Conservation (phyloP, 2,113 vertebrate genomes). For the Vulpes ferrilata region DNA sequence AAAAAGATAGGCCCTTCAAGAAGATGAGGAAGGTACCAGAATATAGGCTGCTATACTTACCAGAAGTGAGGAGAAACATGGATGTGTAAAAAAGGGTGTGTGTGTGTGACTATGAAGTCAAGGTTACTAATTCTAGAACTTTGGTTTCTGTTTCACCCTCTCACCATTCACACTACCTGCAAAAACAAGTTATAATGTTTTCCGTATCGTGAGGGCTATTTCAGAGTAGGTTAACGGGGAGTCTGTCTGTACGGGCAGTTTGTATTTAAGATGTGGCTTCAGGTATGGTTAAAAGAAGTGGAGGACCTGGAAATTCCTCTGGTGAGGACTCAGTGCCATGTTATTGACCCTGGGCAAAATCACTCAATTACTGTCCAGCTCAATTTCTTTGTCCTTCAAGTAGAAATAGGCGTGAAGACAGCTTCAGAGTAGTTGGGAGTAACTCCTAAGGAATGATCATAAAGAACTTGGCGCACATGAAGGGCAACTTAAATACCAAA, state of each 20-base stretch:
- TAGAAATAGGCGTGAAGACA: slow-evolving; percentile 48
- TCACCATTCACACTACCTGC: not conserved
- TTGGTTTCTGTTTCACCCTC: slow-evolving; percentile 53
- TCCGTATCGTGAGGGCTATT: not conserved
- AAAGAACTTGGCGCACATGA: slow-evolving; percentile 78
- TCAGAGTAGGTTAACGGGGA: not conserved
- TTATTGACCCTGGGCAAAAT: not conserved
- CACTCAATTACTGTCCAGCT: not conserved
- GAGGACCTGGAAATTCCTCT: slow-evolving; percentile 5
- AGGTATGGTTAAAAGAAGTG: not conserved
- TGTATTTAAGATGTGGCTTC: not conserved
- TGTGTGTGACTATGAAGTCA: not conserved
- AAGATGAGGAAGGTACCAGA: not conserved
- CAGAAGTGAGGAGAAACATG: not conserved
- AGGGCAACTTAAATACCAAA: slow-evolving; percentile 77
- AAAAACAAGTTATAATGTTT: not conserved
- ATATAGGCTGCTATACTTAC: not conserved
- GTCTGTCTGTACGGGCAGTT: not conserved
- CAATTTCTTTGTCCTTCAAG: slow-evolving; percentile 47
- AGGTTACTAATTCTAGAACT: slow-evolving; percentile 11
- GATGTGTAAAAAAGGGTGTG: not conserved
- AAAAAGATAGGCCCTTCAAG: not conserved
- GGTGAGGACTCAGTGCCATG: not conserved
- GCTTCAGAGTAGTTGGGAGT: slow-evolving; percentile 63
- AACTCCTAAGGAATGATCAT: slow-evolving; percentile 75